Conservation (phyloP, 2,113 vertebrate species). For the Genyomyrus donnyi region DNA sequence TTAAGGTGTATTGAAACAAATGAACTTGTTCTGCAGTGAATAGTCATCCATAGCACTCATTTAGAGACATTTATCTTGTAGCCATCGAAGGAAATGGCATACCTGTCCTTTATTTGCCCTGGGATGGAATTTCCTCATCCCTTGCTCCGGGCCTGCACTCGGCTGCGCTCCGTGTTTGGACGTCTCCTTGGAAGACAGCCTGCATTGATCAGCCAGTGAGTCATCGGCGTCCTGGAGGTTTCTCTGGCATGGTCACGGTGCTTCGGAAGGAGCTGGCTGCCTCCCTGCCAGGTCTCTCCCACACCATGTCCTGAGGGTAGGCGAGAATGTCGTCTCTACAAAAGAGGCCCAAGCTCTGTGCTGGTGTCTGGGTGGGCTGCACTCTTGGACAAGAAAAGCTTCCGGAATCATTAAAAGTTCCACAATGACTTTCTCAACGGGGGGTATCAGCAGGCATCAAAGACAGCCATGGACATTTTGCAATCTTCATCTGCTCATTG, state of each 20-base stretch:
- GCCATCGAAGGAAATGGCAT: neutral
- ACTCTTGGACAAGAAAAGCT: neutral
- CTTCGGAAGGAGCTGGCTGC: neutral
- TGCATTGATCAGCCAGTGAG: neutral
- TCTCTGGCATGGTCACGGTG: neutral
- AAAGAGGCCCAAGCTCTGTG: neutral
- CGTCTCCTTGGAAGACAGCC: neutral
- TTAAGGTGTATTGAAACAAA: neutral
- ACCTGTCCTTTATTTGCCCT: neutral
- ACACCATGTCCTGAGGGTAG: neutral
- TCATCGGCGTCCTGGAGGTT: neutral
- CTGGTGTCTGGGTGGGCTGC: neutral
- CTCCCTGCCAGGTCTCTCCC: neutral
- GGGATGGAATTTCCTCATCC: neutral
- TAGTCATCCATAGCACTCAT: neutral
- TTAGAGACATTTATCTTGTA: neutral
- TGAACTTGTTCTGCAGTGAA: neutral
- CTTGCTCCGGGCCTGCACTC: neutral
- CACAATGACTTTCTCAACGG: neutral
- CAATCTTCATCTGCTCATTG: neutral
- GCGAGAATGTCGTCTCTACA: neutral
- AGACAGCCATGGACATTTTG: neutral
- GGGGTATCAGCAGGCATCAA: neutral
- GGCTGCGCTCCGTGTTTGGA: neutral
- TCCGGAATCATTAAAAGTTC: neutral